Evolutionary conservation across 2,797 vertebrate species (phyloP), one percentile per base, ranked within the genome.

Genomic region (Bradypus variegatus): DNA sequence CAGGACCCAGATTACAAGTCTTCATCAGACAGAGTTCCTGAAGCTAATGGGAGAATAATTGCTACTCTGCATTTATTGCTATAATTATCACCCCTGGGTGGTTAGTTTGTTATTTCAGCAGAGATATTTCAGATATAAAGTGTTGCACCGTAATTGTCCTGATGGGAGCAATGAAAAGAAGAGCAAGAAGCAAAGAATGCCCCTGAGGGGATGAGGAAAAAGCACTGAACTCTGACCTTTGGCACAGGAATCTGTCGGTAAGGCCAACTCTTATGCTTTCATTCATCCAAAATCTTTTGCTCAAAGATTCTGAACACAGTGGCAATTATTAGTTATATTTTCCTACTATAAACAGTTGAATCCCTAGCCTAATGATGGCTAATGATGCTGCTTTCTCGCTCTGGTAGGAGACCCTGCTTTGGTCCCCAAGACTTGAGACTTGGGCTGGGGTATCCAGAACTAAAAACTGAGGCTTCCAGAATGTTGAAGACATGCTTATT

Each of bases 11-110:
- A 29, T 25, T 45, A 31, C 38, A 55, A 33, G 19, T 79, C 89
- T 87, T 60, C 88, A 72, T 93, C 72, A 93, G 88, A 90, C 89
- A 90, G 62, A 70, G 60, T 80, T 93, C 33, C 91, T 23, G 3
- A 93, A 92, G 79, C 91, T 91, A 93, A 92, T 62, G 89, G 41
- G 91, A 91, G 64, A 83, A 64, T 88, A 86, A 94, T 87, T 93
- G 91, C 85, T 91, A 73, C 87, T 92, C 70, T 70, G 33, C 84
- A 84, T 94, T 95, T 90, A 91, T 53, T 78, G 92, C 69, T 90
- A 14, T 85, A 64, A 81, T 94, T 92, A 87, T 58, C 88, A 65
- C 48, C 80, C 72, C 77, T 14, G 45, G 55, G 94, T 23, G 86
- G 58, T 88, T 48, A 80, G 65, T 91, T 92, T 91, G 91, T 94